Percentiles rank a stretch among this genome's conserved stretches.
Conservation (phyloP, 2,113 vertebrate genomes). For the Sinocyclocheilus anophthalmus region DNA sequence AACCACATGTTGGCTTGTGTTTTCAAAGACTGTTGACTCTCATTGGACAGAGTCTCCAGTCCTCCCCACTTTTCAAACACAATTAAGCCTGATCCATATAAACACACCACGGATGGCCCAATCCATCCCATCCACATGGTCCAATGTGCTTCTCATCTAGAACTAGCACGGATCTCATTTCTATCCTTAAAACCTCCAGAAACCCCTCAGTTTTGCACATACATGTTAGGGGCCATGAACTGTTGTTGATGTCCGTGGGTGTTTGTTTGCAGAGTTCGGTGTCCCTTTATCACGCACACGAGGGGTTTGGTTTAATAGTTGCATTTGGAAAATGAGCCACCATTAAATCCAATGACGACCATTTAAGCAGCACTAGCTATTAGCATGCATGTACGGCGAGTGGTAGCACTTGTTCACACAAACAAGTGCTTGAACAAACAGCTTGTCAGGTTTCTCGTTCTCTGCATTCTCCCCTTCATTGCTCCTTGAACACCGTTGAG, state of each 20-base stretch:
- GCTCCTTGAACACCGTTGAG: conserved; percentile 62
- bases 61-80: conserved; percentile 64
- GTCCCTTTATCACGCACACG: conserved; percentile 68
- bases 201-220: neutral
- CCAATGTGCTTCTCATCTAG: conserved; percentile 68
- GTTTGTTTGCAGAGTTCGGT: conserved; percentile 71
- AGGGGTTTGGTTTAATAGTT: conserved; percentile 71
- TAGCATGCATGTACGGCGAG: conserved; percentile 40
- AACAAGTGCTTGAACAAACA: conserved; percentile 76
- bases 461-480: conserved; percentile 30
- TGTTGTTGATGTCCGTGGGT: conserved; percentile 37
- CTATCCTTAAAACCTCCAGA: conserved; percentile 3
- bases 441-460: conserved; percentile 63
- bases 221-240: conserved; percentile 36
- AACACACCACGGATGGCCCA: conserved; percentile 54
- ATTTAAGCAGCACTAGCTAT: conserved; percentile 65
- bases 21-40: conserved; percentile 63
- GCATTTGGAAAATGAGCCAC: conserved; percentile 70
- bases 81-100: conserved; percentile 62
- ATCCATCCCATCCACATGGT: conserved; percentile 36
- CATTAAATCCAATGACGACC: conserved; percentile 79
- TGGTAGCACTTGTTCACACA: conserved; percentile 69
- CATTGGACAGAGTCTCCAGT: conserved; percentile 50
- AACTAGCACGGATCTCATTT: conserved; percentile 59
- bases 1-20: conserved; percentile 24